These are phyloP conservation scores for Nasonia giraulti DNA, from an alignment of 1,140 invertebrate species.

Conservation along the genomic window DNA sequence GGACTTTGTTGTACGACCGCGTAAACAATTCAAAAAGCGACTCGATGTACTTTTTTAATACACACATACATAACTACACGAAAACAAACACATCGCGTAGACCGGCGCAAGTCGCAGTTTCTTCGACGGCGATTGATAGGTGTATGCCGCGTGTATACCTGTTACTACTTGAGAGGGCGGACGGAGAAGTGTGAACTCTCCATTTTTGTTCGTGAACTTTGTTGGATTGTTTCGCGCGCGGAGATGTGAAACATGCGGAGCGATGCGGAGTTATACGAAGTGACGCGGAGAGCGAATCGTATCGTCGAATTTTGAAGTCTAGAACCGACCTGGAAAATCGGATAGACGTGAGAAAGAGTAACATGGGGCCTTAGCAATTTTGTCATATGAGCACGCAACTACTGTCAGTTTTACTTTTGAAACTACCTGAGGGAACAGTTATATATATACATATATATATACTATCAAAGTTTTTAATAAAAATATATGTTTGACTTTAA, in stretches of 20 bases:
- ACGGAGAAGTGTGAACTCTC: neutral
- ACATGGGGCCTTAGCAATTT: slow-evolving; percentile 43
- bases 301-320: slow-evolving; percentile 19
- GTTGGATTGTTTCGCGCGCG: neutral
- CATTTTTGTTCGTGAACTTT: neutral
- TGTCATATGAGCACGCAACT: slow-evolving; percentile 25
- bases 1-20: neutral
- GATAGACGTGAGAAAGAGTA: slow-evolving; percentile 22
- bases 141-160: neutral
- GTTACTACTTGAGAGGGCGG: neutral
- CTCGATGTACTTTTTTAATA: slow-evolving; percentile 16
- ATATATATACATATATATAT: neutral
- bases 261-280: neutral
- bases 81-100: neutral
- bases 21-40: slow-evolving; percentile 15
- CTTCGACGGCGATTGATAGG: neutral
- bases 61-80: neutral
- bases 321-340: slow-evolving; percentile 9
- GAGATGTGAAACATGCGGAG: neutral
- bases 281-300: neutral
- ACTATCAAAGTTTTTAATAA: neutral
- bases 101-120: neutral
- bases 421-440: slow-evolving; percentile 19
- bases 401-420: slow-evolving; percentile 24
- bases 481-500: neutral